Percentiles rank a stretch among this genome's conserved stretches.
These are phyloP conservation scores for Neuroterus valhalla DNA, from an alignment of 1,140 invertebrate genomes.

Conservation along the genomic window DNA sequence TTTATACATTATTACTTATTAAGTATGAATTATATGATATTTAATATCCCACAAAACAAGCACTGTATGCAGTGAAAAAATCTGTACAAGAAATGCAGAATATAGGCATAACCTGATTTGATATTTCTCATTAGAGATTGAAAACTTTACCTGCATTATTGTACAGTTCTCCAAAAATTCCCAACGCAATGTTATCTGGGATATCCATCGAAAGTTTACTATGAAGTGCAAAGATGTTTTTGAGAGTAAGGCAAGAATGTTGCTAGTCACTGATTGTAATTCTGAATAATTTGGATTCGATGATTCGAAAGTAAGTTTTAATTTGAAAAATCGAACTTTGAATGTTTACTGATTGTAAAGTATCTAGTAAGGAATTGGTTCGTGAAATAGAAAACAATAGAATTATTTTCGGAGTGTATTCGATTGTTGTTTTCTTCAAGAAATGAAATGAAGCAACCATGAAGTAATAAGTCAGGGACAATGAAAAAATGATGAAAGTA, in stretches of 20 bases:
- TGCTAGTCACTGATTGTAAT: slow-evolving; percentile 33
- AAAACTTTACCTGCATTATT: neutral
- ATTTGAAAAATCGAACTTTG: slow-evolving; percentile 34
- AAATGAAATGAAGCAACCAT: neutral
- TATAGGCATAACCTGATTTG: neutral
- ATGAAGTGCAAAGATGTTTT: slow-evolving; percentile 61
- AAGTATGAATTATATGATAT: neutral
- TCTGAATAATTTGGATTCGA: slow-evolving; percentile 37
- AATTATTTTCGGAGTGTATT: too few relatives aligned
- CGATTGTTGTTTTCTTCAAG: neutral
- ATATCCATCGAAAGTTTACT: slow-evolving; percentile 60
- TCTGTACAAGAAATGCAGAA: neutral
- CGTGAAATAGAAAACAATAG: neutral
- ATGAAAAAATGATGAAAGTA: slow-evolving; percentile 16
- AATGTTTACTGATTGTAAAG: slow-evolving; percentile 4
- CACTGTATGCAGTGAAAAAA: neutral
- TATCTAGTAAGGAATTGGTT: neutral
- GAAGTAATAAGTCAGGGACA: neutral
- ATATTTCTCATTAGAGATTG: neutral
- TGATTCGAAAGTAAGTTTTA: slow-evolving; percentile 33
- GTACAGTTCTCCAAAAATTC: neutral
- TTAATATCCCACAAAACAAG: slow-evolving; percentile 22
- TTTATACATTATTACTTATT: slow-evolving; percentile 38
- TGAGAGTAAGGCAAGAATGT: slow-evolving; percentile 35
- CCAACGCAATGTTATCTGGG: slow-evolving; percentile 9